Base-by-base conservation (phyloP, 1,140 invertebrate genomes). In the Polypedilum vanderplanki region DNA sequence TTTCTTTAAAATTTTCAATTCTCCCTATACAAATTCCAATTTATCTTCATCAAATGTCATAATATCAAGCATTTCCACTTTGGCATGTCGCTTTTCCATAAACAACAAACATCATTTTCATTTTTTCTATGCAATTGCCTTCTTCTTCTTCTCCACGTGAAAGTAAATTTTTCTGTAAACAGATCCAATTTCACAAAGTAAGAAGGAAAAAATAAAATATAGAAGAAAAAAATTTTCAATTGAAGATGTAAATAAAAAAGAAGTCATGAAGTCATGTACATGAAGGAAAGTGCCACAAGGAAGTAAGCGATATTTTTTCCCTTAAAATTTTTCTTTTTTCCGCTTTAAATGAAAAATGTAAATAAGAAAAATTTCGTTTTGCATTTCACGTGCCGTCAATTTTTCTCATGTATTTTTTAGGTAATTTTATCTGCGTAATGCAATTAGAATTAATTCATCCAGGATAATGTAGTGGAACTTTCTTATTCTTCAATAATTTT, bases 381-480 rank as follows among this genome's bases (percentile, higher is more conserved):
- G 65, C 65, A 70, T 70, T 57, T 70, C 65, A 70, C 65, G 65
- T 70, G 65, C 65, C 65, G 18, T 70, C 65, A 70, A 20, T 70
- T 67, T 67, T 67, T 67, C 17, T 67, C 17, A 8, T 7, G 15
- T n/a, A 57, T 57, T 15, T 46, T n/a, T n/a, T n/a, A 57, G 46
- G 46, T 57, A 57, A 57, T 57, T 57, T 57, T 57, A 12, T n/a
- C 12, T 57, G 46, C 8, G 46, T 57, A 57, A 57, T 57, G 46
- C n/a, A 57, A 57, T 57, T 57, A 57, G 46, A n/a, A 57, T 57
- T 57, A n/a, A 57, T 57, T 57, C 46, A 57, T 57, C 46, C 46
- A 12, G 46, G n/a, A 33, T 33, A 33, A 33, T 33, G 24, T 33
- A 33, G 24, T 33, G 24, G 24, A 33, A 33, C 24, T 33, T 33